Evolutionary conservation across 2,797 vertebrate species (phyloP), one percentile per base, ranked within the genome.

Genomic region (Pampus argenteus): DNA sequence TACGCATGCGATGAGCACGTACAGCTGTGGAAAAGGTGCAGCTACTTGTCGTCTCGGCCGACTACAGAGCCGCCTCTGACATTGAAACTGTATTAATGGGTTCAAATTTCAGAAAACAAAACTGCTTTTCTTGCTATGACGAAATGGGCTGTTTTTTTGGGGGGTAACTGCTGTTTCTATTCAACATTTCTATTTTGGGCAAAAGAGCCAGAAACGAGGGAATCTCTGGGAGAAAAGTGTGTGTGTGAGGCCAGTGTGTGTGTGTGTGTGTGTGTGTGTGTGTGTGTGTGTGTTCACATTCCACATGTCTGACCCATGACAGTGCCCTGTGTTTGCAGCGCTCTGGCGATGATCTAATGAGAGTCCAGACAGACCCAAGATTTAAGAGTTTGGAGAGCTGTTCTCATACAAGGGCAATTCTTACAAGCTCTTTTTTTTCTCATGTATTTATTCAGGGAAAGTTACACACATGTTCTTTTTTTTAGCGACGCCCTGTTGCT

Each of bases 301-400:
- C 96, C 96, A 95, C 94, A 95, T 95, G 95, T 96, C 94, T 95
- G 94, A 94, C 94, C 94, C 94, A 92, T 91, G 86, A 91, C 95
- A 96, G 95, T 93, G 90, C 89, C 93, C 94, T 95, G 94, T 93
- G 95, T 95, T 94, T 89, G 91, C 92, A 88, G 92, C 44, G 66
- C 91, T 93, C 94, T 91, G 93, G 93, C 85, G 87, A 95, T 96
- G 95, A 96, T 94, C 95, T 97, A 96, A 97, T 94, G 92, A 95
- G 91, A 58, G 93, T 95, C 93, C 92, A 86, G 86, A 82, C 82
- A 95, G 94, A 86, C 90, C 89, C 89, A 84, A 95, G 94, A 93
- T 94, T 95, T 92, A 94, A 90, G 61, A 67, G 66, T 45, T 23
- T 45, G 63, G 15, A 57, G 67, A 76, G 71, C 51, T 2, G 31